Percentiles rank a stretch among this genome's conserved stretches.
These are phyloP conservation scores for Orbicella faveolata DNA, from an alignment of 64 coral and sea anemone genomes.

Conservation along the genomic window DNA sequence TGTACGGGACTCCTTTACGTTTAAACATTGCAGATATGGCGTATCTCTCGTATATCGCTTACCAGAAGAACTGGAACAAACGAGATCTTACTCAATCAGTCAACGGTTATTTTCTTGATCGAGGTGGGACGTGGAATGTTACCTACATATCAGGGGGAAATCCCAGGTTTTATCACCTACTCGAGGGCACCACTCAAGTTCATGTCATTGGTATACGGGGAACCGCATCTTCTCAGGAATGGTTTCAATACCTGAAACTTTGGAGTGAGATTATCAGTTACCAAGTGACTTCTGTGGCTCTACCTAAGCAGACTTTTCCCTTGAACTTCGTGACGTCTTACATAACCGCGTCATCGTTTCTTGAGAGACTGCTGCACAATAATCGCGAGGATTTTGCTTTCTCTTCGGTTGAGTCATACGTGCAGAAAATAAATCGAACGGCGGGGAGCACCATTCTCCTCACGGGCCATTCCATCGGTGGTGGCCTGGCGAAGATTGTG, in stretches of 20 bases:
- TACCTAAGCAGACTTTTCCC: slow-evolving; percentile 59
- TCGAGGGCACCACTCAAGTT: background rate
- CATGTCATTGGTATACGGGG: slow-evolving; percentile 72
- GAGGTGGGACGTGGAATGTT: slow-evolving; percentile 39
- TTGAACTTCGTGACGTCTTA: slow-evolving; percentile 59
- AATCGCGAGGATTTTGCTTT: slow-evolving; percentile 9
- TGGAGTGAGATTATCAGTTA: slow-evolving; percentile 76
- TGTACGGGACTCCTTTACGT: slow-evolving; percentile 31
- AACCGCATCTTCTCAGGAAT: slow-evolving; percentile 36
- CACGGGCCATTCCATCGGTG: slow-evolving; percentile 63
- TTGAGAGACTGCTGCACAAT: slow-evolving; percentile 60
- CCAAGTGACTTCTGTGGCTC: slow-evolving; percentile 49
- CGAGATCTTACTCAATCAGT: background rate
- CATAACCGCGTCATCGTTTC: slow-evolving; percentile 33
- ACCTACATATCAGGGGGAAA: slow-evolving; percentile 2
- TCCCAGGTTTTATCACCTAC: slow-evolving; percentile 64
- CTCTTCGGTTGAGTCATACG: slow-evolving; percentile 16
- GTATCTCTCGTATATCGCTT: slow-evolving; percentile 48
- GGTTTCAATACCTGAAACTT: slow-evolving; percentile 57
- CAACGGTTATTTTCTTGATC: slow-evolving; percentile 48
- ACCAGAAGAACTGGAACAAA: slow-evolving; percentile 35
- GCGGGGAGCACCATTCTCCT: slow-evolving; percentile 9
- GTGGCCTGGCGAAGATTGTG: slow-evolving; percentile 74
- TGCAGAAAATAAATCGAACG: slow-evolving; percentile 5
- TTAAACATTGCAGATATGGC: slow-evolving; percentile 65